These are phyloP conservation scores for Notothenia rossii DNA, from an alignment of 2,113 vertebrate species.

Conservation along the genomic window DNA sequence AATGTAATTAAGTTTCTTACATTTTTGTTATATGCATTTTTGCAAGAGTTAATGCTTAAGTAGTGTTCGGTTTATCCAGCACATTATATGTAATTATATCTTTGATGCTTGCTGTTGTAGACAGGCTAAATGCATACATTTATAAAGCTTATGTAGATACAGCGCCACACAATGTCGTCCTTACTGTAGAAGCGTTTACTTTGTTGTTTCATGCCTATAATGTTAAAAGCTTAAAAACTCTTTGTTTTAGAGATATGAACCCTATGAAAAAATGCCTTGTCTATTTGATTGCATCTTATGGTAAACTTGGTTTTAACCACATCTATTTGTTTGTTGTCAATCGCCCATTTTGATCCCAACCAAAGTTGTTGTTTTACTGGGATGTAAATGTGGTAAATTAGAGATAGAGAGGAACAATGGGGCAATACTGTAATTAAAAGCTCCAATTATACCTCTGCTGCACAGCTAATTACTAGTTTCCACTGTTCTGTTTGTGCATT, in stretches of 20 bases:
- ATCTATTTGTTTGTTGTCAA: constrained; percentile 17
- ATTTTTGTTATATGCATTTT: constrained; percentile 78
- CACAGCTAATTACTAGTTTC: constrained; percentile 74
- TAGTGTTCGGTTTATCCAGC: constrained; percentile 61
- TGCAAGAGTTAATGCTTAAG: constrained; percentile 72
- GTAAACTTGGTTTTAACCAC: constrained; percentile 44
- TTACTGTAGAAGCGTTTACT: constrained; percentile 45
- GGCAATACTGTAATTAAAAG: constrained; percentile 72
- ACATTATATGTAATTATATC: constrained; percentile 56
- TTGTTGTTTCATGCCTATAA: constrained; percentile 33
- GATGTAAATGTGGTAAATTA: constrained; percentile 75
- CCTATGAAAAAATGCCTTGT: constrained; percentile 4
- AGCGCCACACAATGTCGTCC: constrained; percentile 39
- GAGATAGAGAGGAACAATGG: constrained; percentile 70
- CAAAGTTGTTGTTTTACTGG: constrained; percentile 69
- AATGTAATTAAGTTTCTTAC: constrained; percentile 83
- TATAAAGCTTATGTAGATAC: constrained; percentile 70
- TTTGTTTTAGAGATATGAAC: constrained; percentile 48
- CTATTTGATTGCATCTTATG: constrained; percentile 49
- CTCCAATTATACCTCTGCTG: constrained; percentile 72
- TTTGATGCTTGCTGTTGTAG: constrained; percentile 72
- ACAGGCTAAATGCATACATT: constrained; percentile 64
- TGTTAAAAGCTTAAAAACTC: constrained; percentile 29
- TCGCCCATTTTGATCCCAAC: constrained; percentile 54
- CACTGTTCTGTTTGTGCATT: constrained; percentile 61